phyloP scores from a whole-genome alignment of 1,140 invertebrate genomes.

The Fopius arisanus region DNA sequence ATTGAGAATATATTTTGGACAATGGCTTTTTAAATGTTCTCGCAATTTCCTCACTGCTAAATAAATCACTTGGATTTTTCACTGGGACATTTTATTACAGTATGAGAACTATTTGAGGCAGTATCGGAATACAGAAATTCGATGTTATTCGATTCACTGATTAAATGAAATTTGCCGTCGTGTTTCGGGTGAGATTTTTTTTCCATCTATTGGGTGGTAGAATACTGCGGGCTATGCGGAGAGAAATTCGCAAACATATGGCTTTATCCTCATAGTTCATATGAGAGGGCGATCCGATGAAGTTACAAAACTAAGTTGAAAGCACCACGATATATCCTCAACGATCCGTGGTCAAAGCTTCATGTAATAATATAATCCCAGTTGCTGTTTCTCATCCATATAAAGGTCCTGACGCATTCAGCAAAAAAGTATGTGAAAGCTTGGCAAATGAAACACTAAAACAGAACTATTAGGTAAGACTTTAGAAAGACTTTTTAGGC shows the following conservation, averaged over 20 bases:
- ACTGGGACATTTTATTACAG: background rate
- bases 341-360: conserved; percentile 9
- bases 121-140: background rate
- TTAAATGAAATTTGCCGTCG: background rate
- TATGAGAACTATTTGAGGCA: background rate
- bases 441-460: background rate
- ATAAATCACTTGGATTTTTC: background rate
- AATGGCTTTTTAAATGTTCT: background rate
- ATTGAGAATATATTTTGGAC: background rate
- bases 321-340: background rate
- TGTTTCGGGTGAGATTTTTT: background rate
- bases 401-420: background rate
- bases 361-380: conserved; percentile 25
- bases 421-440: conserved; percentile 16
- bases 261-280: conserved; percentile 12
- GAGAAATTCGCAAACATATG: conserved; percentile 7
- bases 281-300: background rate
- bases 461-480: background rate
- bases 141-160: background rate
- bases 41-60: background rate
- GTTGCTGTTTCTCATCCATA: conserved; percentile 6
- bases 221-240: background rate
- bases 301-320: conserved; percentile 28
- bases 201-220: background rate
- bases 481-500: conserved; percentile 16